These are phyloP conservation scores for Drosophila orena DNA, from an alignment of 1,140 invertebrate species.

Conservation along the genomic window DNA sequence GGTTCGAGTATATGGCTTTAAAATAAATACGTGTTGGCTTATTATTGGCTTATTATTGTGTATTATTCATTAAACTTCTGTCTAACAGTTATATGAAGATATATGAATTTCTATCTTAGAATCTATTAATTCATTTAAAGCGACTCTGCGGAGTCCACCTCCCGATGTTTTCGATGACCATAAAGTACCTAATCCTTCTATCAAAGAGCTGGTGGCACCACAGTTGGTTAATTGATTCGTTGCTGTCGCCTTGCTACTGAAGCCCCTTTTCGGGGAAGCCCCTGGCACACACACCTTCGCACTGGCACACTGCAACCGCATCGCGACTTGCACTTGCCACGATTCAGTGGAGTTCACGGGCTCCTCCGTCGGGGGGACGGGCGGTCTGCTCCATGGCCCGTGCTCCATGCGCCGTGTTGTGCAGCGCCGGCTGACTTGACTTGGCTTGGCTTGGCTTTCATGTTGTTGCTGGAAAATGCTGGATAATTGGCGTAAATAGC, in stretches of 20 bases:
- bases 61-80: no score
- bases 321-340: slow-evolving; percentile 66
- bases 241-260: not conserved
- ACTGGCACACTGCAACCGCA: slow-evolving; percentile 49
- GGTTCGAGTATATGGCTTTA: not conserved
- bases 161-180: no score
- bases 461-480: slow-evolving; percentile 73
- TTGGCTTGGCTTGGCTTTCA: slow-evolving; percentile 56
- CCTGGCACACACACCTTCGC: slow-evolving; percentile 26
- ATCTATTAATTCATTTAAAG: no score
- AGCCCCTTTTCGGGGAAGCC: not conserved
- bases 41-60: no score
- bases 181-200: no score
- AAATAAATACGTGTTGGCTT: no score
- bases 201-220: no score
- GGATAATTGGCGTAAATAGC: slow-evolving; percentile 83
- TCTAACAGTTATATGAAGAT: no score
- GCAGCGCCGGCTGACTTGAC: slow-evolving; percentile 36
- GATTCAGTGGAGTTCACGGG: slow-evolving; percentile 32
- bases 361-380: slow-evolving; percentile 8
- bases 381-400: slow-evolving; percentile 7
- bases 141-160: no score
- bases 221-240: not conserved
- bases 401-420: slow-evolving; percentile 19
- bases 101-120: no score